phyloP scores from a whole-genome alignment of 2,888 invertebrate species.

The Cephus nigrinus region DNA sequence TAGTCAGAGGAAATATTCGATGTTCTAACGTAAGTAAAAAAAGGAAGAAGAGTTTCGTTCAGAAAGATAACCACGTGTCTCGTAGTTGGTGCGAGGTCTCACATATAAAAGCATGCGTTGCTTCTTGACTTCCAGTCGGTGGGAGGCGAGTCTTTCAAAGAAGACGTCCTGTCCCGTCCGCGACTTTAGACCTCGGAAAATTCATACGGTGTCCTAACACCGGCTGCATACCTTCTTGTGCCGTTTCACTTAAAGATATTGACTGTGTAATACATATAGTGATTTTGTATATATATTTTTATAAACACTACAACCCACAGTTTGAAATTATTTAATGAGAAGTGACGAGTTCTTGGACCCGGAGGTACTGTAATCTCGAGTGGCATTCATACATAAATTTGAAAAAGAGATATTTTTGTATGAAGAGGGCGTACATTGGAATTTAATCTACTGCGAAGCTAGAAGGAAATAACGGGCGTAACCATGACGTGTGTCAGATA shows the following conservation, averaged over 20 bases:
- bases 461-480: neutral
- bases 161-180: neutral
- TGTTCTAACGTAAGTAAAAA: neutral
- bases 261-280: neutral
- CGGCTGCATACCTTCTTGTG: neutral
- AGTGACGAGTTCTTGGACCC: neutral
- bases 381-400: neutral
- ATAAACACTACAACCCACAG: neutral
- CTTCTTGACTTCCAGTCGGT: constrained; percentile 39
- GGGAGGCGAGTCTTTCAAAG: constrained; percentile 25
- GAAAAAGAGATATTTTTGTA: neutral
- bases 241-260: neutral
- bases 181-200: neutral
- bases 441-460: neutral
- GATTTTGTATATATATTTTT: neutral
- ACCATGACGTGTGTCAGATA: neutral
- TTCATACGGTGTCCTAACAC: neutral
- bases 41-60: neutral
- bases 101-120: constrained; percentile 40
- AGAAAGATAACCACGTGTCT: neutral
- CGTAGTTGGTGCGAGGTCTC: neutral
- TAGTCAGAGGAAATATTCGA: neutral
- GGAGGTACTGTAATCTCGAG: neutral
- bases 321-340: neutral
- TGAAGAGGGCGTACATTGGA: neutral